Base-by-base conservation (phyloP, 2,888 invertebrate species). In the Polyommatus iphigenia region DNA sequence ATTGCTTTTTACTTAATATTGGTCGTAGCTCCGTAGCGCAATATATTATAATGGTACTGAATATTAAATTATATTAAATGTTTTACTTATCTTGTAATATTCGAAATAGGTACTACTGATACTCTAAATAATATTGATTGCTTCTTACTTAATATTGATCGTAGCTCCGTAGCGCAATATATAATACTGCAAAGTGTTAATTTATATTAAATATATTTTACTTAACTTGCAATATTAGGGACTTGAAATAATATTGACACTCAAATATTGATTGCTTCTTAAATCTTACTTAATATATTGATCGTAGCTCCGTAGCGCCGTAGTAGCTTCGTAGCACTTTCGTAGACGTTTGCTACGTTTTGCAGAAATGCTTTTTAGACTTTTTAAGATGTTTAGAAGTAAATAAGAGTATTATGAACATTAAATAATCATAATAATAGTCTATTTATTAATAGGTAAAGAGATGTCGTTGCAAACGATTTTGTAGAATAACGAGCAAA, bases 41-140 rank as follows among this genome's bases (percentile, higher is more conserved):
- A 80, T 77, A 78, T 79, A 78, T 79, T 79, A 78, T 79, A 79
- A 78, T 41, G 3, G 20, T 59, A 59, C 20, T 20, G 24, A 62
- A 8, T 62, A 62, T 13, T 62, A 24, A 24, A 24, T 24, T n/a
- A n/a, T 20, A 59, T 1, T 5, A 8, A 62, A 24, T 24, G 79
- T 41, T 41, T 59, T 62, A 36, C 20, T 73, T 50, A 20, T 20
- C n/a, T 24, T 50, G 73, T 24, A 73, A 36, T 24, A 73, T 50
- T 46, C 1, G 13, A 24, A 24, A 24, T 62, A 59, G 20, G 24
- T 24, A 24, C 24, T 62, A 59, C 7, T 59, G 46, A 73, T 29
- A 13, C 24, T 24, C 1, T 1, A 29, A 62, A 24, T 62, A 59
- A 59, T 29, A 24, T 29, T 62, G 62, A 62, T 46, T 46, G 46